Evolutionary conservation across 2,113 vertebrate species (phyloP).

Genomic region (Petrocephalus zakoni): DNA sequence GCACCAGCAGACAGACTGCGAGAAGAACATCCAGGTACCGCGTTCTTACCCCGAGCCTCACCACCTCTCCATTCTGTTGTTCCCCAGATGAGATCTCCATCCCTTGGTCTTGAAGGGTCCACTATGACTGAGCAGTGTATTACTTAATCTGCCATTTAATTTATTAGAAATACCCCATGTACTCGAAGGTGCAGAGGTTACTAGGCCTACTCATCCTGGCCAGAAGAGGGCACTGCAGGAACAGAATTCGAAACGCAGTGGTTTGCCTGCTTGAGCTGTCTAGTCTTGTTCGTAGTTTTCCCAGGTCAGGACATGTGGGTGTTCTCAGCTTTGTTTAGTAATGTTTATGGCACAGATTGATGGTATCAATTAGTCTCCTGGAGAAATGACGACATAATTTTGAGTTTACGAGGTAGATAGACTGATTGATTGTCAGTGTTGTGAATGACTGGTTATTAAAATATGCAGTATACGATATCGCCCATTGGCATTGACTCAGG

Average conservation of each 20-base stretch:
- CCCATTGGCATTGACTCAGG: not conserved
- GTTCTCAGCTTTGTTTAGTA: not conserved
- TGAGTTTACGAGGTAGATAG: not conserved
- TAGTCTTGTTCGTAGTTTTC: not conserved
- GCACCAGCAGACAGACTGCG: slow-evolving; percentile 98
- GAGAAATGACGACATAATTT: not conserved
- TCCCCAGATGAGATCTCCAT: not conserved
- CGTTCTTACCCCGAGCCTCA: not conserved
- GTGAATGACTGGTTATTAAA: not conserved
- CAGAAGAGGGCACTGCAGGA: slow-evolving; percentile 4
- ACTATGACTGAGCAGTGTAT: not conserved
- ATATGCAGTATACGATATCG: not conserved
- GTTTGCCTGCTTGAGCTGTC: not conserved
- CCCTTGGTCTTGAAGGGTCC: not conserved
- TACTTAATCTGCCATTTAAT: too few species aligned
- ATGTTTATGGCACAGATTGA: not conserved
- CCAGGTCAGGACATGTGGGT: not conserved
- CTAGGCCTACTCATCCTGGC: not conserved
- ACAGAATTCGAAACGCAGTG: not conserved
- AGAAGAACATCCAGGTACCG: slow-evolving; percentile 97
- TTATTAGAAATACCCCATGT: not conserved
- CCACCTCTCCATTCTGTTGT: not conserved
- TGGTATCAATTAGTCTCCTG: not conserved
- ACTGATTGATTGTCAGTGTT: not conserved
- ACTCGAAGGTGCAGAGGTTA: not conserved